Evolutionary conservation across 2,113 vertebrate species (phyloP), one percentile per base, ranked within the genome.

Genomic region (Sylvia atricapilla): DNA sequence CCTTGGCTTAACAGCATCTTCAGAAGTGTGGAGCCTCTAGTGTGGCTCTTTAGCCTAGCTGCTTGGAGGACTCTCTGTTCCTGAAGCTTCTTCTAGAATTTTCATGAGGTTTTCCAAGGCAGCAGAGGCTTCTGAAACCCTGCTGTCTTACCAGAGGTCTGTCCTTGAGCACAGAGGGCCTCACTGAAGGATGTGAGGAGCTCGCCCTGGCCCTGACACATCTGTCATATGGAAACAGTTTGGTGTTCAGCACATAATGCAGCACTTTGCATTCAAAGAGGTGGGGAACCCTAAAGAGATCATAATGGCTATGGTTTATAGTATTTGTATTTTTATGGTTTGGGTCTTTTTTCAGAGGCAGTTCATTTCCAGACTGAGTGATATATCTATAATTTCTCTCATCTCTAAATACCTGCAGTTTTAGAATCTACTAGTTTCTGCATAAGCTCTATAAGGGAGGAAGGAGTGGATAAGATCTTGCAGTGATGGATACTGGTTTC

Each of bases 121-220:
- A 76, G 30, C 16, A 46, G 33, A 49, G 35, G 30, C 30, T 69
- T 69, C n/a, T 76, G 41, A 79, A 79, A 15, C 20, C n/a, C 21
- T 44, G 12, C 39, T 44, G 1, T 60, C 30, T 49, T 83, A 35
- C 12, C n/a, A 41, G 25, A 69, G 15, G 24, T 75, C 39, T 46
- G 11, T 9, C n/a, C 9, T 39, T 82, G 30, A 58, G 23, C 70
- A 13, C 1, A 1, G 13, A 47, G 41, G 9, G 17, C n/a, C n/a
- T 8, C 0, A 1, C 46, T 53, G 30, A 39, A 68, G 39, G 16
- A 15, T 22, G 15, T 9, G 2, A 19, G 55, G 12, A 66, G 37
- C 0, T 0, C 8, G 12, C 17, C 22, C n/a, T 53, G 23, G 23
- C 52, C 19, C n/a, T 25, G 28, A n/a, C 62, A 53, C 16, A 6